Conservation (phyloP, 1,140 invertebrate genomes). For the Bombus impatiens region DNA sequence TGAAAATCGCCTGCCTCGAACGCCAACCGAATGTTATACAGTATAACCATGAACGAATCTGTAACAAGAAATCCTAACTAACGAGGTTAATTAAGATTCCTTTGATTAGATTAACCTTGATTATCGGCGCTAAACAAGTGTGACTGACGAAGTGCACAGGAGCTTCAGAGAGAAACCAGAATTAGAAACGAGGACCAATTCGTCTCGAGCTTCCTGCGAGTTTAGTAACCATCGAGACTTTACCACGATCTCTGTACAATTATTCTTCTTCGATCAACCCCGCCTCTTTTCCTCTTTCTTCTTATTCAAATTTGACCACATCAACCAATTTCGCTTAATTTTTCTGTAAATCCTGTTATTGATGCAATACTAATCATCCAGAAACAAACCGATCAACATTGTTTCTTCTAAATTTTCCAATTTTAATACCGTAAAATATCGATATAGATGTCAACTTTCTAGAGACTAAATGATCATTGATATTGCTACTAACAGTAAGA, state of each 20-base stretch:
- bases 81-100: slow-evolving; percentile 10
- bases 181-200: background rate
- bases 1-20: background rate
- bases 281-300: background rate
- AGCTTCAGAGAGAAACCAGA: background rate
- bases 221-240: background rate
- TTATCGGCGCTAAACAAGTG: slow-evolving; percentile 3
- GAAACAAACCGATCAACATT: no score
- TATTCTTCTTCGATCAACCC: background rate
- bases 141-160: background rate
- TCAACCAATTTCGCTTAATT: no score
- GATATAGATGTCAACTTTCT: no score
- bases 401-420: no score
- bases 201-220: background rate
- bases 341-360: no score
- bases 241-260: background rate
- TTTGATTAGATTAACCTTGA: background rate
- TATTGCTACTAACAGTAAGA: no score
- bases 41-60: background rate
- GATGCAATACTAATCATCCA: no score
- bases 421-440: no score
- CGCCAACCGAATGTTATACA: background rate
- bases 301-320: no score
- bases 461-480: no score
- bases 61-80: background rate